These are phyloP conservation scores for Microctenopoma lineatum DNA, from an alignment of 2,797 vertebrate genomes.

Conservation along the genomic window DNA sequence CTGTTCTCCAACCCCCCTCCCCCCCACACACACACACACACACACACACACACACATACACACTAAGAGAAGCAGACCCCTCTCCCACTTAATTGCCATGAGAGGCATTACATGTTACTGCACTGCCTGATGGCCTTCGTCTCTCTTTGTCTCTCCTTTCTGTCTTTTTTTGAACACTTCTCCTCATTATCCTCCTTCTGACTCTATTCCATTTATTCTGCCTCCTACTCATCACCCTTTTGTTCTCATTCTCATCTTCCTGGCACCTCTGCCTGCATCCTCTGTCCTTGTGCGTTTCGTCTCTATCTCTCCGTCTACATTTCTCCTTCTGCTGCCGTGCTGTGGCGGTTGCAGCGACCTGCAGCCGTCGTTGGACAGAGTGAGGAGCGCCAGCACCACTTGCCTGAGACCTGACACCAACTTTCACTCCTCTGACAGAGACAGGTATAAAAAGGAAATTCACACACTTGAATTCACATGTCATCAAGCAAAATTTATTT, in stretches of 20 bases:
- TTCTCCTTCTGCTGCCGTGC: constrained; percentile 74
- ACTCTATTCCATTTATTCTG: constrained; percentile 6
- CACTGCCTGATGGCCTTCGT: constrained; percentile 58
- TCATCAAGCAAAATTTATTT: background rate
- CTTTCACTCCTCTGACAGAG: constrained; percentile 96
- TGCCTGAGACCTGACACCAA: constrained; percentile 97
- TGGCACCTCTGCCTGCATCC: constrained; percentile 10
- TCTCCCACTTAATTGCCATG: constrained; percentile 38
- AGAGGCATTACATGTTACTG: constrained; percentile 58
- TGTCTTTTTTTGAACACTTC: constrained; percentile 4
- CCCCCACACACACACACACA: constrained; percentile 9
- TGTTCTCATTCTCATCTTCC: constrained; percentile 63
- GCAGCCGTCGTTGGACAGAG: constrained; percentile 97
- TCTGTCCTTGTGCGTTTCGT: constrained; percentile 34
- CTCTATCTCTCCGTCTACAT: constrained; percentile 23
- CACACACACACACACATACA: constrained; percentile 20
- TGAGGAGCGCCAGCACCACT: constrained; percentile 99
- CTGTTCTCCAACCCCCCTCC: constrained; percentile 23
- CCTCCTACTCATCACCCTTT: constrained; percentile 18
- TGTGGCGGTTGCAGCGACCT: constrained; percentile 93
- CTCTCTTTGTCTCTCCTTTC: constrained; percentile 10
- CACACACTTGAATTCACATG: background rate
- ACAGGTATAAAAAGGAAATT: constrained; percentile 88
- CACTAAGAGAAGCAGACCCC: constrained; percentile 22
- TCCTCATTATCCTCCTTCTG: constrained; percentile 8